These are phyloP conservation scores for Pseudois nayaur DNA, from an alignment of 2,113 vertebrate species.

Conservation along the genomic window DNA sequence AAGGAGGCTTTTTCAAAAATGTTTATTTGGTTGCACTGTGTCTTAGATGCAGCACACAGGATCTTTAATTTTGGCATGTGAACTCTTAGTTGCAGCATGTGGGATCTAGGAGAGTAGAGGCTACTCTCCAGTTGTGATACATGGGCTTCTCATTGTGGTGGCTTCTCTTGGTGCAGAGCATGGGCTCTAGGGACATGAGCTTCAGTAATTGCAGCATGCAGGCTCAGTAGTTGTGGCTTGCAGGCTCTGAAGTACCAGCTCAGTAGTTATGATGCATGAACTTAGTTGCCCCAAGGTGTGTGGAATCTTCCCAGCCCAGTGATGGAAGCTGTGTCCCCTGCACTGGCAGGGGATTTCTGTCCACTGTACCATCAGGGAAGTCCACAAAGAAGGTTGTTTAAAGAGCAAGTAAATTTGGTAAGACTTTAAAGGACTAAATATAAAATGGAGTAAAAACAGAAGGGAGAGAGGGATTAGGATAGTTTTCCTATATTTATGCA, in stretches of 20 bases:
- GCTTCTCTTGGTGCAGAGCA: not conserved
- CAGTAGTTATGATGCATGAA: not conserved
- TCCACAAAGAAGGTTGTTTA: not conserved
- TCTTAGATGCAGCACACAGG: not conserved
- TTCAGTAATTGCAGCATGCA: not conserved
- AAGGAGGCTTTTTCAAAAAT: not conserved
- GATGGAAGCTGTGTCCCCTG: not conserved
- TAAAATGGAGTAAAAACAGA: not conserved
- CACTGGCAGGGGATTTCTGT: not conserved
- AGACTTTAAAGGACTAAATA: not conserved
- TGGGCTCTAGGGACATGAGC: not conserved
- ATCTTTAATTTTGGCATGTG: not conserved
- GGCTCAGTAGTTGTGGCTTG: not conserved
- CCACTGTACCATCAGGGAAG: not conserved
- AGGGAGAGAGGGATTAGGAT: not conserved
- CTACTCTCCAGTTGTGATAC: not conserved
- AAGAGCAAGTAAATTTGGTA: not conserved
- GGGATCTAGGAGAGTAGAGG: not conserved
- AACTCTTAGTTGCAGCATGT: not conserved
- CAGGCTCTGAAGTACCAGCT: not conserved
- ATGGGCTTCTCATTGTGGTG: not conserved
- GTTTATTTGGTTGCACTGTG: not conserved
- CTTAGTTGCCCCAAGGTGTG: not conserved
- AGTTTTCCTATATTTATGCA: not conserved
- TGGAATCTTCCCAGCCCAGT: not conserved